Percentiles rank a stretch among this genome's conserved stretches.
These are phyloP conservation scores for Temnothorax nylanderi DNA, from an alignment of 1,140 invertebrate species.

Conservation along the genomic window DNA sequence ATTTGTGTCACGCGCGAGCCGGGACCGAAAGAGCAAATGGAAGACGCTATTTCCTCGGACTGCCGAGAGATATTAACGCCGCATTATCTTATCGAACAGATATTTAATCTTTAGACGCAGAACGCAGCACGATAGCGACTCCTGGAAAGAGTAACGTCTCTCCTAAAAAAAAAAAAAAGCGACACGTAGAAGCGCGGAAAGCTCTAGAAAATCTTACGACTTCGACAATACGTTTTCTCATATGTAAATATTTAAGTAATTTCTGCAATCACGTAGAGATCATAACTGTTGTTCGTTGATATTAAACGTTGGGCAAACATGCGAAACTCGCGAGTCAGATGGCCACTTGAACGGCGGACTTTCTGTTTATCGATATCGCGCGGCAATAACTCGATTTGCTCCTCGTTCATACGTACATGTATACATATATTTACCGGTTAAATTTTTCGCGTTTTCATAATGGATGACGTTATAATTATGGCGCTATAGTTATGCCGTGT, in stretches of 20 bases:
- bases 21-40: neutral
- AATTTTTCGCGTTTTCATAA: constrained; percentile 1
- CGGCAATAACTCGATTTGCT: neutral
- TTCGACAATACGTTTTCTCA: neutral
- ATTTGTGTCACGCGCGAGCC: neutral
- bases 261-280: neutral
- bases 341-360: neutral
- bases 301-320: neutral
- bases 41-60: neutral
- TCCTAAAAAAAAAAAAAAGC: neutral
- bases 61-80: neutral
- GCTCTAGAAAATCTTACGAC: neutral
- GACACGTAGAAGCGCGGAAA: neutral
- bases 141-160: neutral
- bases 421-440: neutral
- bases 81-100: neutral
- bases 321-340: neutral
- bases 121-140: neutral
- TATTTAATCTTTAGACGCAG: neutral
- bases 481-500: neutral
- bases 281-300: neutral
- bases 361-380: constrained; percentile 28
- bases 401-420: neutral
- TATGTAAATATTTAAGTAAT: neutral
- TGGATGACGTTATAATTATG: neutral